These are phyloP conservation scores for human (Homo sapiens) DNA, from an alignment of 2,113 vertebrate species.

Conservation along the genomic window GRCh38 chr2:95807001-95807500, in stretches of 20 bases:
- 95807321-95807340: too few relatives aligned
- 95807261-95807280: too few relatives aligned
- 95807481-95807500: neutral
- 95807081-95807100: neutral
- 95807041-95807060: neutral
- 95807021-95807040: neutral
- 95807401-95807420: accelerated
- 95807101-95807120: neutral
- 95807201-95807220: too few relatives aligned
- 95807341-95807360: neutral
- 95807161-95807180: neutral
- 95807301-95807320: too few relatives aligned
- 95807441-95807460: neutral
- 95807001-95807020: neutral
- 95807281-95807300: too few relatives aligned
- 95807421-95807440: slow-evolving; percentile 73
- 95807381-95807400: neutral
- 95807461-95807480: accelerated
- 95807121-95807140: neutral
- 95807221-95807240: too few relatives aligned
- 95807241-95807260: too few relatives aligned
- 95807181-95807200: neutral
- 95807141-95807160: neutral
- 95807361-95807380: accelerated
- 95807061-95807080: neutral